A percentile compares a stretch with the other conserved stretches of the same genome.
Evolutionary conservation across 1,140 invertebrate species (phyloP).

Genomic region (Bombus consobrinus): DNA sequence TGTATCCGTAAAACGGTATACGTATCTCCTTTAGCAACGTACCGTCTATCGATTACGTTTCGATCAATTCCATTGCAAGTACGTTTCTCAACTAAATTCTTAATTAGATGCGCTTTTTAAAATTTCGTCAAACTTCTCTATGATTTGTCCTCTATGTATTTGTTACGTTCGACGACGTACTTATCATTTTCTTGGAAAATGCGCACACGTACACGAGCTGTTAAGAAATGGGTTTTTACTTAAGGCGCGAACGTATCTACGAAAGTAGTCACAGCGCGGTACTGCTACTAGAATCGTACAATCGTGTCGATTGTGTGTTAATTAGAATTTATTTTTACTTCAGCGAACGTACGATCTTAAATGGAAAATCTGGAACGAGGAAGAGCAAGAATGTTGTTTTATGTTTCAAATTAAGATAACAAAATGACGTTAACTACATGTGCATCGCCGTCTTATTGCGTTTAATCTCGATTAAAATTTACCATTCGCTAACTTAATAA

Average conservation of each 20-base stretch:
- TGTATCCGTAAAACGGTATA: too few relatives aligned
- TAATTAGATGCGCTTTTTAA: not conserved
- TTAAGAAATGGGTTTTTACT: too few relatives aligned
- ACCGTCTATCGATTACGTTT: too few relatives aligned
- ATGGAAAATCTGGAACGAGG: slow-evolving; percentile 78
- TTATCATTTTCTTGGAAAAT: too few relatives aligned
- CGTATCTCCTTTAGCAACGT: too few relatives aligned
- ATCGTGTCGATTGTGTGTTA: not conserved
- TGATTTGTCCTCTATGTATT: not conserved
- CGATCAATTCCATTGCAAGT: not conserved
- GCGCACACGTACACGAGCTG: rapidly evolving
- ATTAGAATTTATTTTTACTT: slow-evolving; percentile 60
- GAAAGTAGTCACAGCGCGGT: too few relatives aligned
- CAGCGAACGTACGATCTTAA: slow-evolving; percentile 81
- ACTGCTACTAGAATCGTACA: not conserved
- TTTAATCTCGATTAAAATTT: slow-evolving; percentile 37
- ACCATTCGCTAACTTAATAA: slow-evolving; percentile 47
- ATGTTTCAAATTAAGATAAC: slow-evolving; percentile 77
- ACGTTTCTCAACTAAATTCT: not conserved
- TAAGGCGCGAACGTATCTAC: too few relatives aligned
- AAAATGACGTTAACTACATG: slow-evolving; percentile 61
- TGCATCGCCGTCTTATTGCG: not conserved
- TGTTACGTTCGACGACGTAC: not conserved
- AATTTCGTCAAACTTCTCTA: not conserved
- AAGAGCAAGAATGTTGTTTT: slow-evolving; percentile 80